phyloP scores from a whole-genome alignment of 2,113 vertebrate species.

The Thunnus maccoyii region DNA sequence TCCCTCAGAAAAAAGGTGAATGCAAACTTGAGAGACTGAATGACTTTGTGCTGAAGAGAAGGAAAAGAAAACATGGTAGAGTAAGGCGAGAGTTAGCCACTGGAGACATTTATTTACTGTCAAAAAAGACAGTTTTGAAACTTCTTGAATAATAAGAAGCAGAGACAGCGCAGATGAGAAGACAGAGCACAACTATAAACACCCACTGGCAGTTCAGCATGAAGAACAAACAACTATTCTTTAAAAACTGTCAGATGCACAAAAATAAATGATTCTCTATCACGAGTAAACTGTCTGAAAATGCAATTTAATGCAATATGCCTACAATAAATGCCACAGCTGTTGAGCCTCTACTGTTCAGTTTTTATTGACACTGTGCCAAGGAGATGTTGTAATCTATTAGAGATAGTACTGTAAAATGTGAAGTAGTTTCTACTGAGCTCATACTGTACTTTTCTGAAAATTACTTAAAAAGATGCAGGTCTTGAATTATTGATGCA shows the following conservation, averaged over 20 bases:
- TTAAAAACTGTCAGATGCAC: constrained; percentile 18
- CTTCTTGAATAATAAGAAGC: constrained; percentile 16
- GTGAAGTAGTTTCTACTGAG: too few relatives aligned
- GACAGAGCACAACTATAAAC: constrained; percentile 51
- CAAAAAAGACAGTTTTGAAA: constrained; percentile 24
- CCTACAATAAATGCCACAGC: too few relatives aligned
- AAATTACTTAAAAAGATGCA: too few relatives aligned
- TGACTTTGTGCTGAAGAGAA: constrained; percentile 12
- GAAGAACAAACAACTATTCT: constrained; percentile 54
- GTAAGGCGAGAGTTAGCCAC: constrained; percentile 15
- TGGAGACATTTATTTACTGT: constrained; percentile 9
- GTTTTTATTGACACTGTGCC: too few relatives aligned
- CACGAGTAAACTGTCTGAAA: too few relatives aligned
- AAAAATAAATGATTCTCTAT: too few relatives aligned
- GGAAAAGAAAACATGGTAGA: not conserved
- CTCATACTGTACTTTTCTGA: too few relatives aligned
- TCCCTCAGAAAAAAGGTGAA: not conserved
- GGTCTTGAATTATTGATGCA: too few relatives aligned
- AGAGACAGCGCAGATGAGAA: constrained; percentile 39
- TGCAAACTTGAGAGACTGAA: not conserved
- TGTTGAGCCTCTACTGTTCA: too few relatives aligned
- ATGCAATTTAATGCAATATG: too few relatives aligned
- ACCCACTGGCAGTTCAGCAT: constrained; percentile 46
- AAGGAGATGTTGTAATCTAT: too few relatives aligned
- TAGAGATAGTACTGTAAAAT: too few relatives aligned